Evolutionary conservation across 2,113 vertebrate genomes (phyloP).

Genomic region (Procavia capensis): DNA sequence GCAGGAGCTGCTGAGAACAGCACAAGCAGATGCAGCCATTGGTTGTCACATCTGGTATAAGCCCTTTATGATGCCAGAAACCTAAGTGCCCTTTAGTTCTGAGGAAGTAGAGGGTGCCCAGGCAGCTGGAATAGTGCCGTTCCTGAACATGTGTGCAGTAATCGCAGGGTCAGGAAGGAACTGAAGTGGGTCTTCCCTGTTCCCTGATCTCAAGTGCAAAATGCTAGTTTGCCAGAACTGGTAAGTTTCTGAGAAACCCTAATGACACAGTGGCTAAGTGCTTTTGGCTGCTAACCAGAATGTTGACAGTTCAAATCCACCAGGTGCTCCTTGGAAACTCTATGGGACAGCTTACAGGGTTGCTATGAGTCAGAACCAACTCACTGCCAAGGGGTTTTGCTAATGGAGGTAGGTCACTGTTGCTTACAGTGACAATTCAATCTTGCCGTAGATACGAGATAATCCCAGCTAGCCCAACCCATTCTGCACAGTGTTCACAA

Average conservation of each 20-base stretch:
- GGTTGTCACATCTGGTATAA: neutral
- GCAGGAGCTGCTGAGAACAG: neutral
- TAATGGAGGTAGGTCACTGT: no score
- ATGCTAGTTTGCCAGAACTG: neutral
- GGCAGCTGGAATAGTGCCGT: neutral
- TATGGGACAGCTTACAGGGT: no score
- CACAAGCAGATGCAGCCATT: fast-evolving
- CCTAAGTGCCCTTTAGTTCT: neutral
- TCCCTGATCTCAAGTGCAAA: neutral
- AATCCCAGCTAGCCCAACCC: no score
- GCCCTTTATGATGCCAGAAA: neutral
- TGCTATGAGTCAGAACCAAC: no score
- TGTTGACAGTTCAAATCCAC: no score
- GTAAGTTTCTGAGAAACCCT: no score
- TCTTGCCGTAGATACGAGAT: neutral
- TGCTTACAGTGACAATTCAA: no score
- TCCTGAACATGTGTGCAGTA: neutral
- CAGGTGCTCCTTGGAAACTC: no score
- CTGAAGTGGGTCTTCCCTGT: neutral
- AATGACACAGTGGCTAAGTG: no score
- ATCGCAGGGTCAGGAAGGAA: neutral
- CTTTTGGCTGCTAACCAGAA: no score
- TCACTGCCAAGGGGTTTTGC: no score
- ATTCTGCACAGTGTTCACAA: neutral
- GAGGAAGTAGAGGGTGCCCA: neutral